Percentiles rank a stretch among this genome's conserved stretches.
Evolutionary conservation across 2,888 invertebrate species (phyloP).

Genomic region (Automeris io): DNA sequence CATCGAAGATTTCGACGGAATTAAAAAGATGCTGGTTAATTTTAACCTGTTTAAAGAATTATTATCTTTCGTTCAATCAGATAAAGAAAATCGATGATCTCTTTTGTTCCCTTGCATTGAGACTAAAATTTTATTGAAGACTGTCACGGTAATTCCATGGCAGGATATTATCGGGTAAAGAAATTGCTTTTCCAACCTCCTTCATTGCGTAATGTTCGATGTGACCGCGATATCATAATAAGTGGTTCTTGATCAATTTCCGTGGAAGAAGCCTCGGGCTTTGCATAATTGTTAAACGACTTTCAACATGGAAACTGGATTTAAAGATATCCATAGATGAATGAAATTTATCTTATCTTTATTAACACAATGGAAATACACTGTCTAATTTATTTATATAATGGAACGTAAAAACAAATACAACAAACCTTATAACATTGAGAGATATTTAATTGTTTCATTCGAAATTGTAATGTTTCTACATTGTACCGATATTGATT

Average conservation of each 20-base stretch:
- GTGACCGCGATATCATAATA: conserved; percentile 72
- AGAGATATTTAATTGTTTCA: too few relatives aligned
- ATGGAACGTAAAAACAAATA: too few relatives aligned
- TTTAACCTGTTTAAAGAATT: conserved; percentile 15
- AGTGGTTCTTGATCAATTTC: conserved; percentile 66
- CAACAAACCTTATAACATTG: too few relatives aligned
- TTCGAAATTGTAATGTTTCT: too few relatives aligned
- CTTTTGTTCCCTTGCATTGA: conserved; percentile 42
- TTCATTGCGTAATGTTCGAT: conserved; percentile 56
- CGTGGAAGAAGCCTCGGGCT: conserved; percentile 40
- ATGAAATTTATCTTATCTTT: not conserved
- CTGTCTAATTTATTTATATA: too few relatives aligned
- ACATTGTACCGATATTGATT: too few relatives aligned
- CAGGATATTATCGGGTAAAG: conserved; percentile 44
- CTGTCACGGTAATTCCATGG: conserved; percentile 51
- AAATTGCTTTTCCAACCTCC: conserved; percentile 40
- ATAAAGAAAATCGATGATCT: conserved; percentile 48
- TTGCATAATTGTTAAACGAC: conserved; percentile 64
- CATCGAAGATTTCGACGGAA: too few relatives aligned
- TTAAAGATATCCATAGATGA: not conserved
- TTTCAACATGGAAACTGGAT: conserved; percentile 2
- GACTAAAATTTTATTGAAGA: conserved; percentile 62
- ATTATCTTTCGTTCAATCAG: conserved; percentile 32
- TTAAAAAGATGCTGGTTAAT: conserved; percentile 12
- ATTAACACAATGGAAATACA: too few relatives aligned